Percentiles rank a stretch among this genome's conserved stretches.
These are phyloP conservation scores for Sisyra nigra DNA, from an alignment of 2,888 invertebrate species.

Conservation along the genomic window DNA sequence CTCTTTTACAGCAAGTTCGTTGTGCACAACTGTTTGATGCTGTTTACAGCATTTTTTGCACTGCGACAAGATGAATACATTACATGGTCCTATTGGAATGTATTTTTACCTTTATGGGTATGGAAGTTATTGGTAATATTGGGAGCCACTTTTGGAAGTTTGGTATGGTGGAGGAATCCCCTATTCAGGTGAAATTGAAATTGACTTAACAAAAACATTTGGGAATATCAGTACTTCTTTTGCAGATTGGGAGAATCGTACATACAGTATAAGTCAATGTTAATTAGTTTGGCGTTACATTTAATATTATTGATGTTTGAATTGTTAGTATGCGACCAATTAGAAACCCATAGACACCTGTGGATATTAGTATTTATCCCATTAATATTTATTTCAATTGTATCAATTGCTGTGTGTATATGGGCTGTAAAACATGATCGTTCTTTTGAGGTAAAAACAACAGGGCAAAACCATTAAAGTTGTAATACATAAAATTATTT, in stretches of 20 bases:
- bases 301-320: constrained; percentile 93
- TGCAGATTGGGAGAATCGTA: constrained; percentile 84
- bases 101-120: constrained; percentile 93
- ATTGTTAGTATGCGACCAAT: constrained; percentile 85
- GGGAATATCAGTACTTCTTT: too few species aligned
- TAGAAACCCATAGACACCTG: constrained; percentile 68
- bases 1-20: constrained; percentile 79
- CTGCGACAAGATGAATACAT: constrained; percentile 76
- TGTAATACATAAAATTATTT: constrained; percentile 5
- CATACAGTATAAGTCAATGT: constrained; percentile 96
- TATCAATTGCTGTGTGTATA: constrained; percentile 92
- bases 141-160: constrained; percentile 83
- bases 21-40: constrained; percentile 81
- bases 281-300: constrained; percentile 88
- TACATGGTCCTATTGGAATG: constrained; percentile 90
- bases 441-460: constrained; percentile 83
- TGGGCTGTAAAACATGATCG: constrained; percentile 98
- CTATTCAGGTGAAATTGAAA: constrained; percentile 60
- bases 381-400: constrained; percentile 87
- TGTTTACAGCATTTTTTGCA: constrained; percentile 82
- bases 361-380: constrained; percentile 93
- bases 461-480: too few species aligned
- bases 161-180: constrained; percentile 93
- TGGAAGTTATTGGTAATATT: constrained; percentile 88
- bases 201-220: too few species aligned